phyloP scores from a whole-genome alignment of 2,888 invertebrate genomes.

The Limnephilus auricula region DNA sequence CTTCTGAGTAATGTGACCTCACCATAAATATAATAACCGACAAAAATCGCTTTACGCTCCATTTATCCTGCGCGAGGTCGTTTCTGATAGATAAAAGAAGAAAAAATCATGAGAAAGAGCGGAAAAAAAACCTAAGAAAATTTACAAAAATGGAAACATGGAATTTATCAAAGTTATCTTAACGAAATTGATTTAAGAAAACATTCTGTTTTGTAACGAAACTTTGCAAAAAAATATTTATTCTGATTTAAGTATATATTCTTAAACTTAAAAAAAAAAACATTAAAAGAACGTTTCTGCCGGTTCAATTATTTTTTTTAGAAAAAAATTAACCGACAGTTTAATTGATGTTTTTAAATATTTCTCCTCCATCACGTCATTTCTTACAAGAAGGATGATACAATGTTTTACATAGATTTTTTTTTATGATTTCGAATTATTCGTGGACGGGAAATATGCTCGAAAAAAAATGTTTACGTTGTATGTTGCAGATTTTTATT shows the following conservation, averaged over 20 bases:
- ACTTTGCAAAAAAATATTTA: background rate
- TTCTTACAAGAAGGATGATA: background rate
- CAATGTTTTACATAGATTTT: background rate
- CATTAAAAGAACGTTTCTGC: background rate
- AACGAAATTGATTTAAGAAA: background rate
- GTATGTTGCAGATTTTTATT: no score
- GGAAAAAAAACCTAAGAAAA: background rate
- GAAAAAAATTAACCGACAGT: background rate
- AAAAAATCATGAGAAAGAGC: conserved; percentile 27
- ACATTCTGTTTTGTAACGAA: background rate
- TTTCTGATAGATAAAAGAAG: conserved; percentile 46
- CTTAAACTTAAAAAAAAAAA: background rate
- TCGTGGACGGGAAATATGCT: background rate
- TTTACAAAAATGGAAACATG: background rate
- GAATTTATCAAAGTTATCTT: background rate
- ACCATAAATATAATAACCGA: conserved; percentile 50
- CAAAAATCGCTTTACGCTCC: conserved; percentile 48
- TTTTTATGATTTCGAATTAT: conserved; percentile 3
- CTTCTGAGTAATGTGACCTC: conserved; percentile 38
- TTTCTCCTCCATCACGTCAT: background rate
- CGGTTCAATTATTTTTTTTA: background rate
- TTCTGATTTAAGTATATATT: background rate
- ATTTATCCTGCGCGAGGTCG: conserved; percentile 45
- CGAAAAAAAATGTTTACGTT: background rate
- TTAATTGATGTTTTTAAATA: background rate